Conservation (phyloP, 2,113 vertebrate genomes). For the Menura novaehollandiae region DNA sequence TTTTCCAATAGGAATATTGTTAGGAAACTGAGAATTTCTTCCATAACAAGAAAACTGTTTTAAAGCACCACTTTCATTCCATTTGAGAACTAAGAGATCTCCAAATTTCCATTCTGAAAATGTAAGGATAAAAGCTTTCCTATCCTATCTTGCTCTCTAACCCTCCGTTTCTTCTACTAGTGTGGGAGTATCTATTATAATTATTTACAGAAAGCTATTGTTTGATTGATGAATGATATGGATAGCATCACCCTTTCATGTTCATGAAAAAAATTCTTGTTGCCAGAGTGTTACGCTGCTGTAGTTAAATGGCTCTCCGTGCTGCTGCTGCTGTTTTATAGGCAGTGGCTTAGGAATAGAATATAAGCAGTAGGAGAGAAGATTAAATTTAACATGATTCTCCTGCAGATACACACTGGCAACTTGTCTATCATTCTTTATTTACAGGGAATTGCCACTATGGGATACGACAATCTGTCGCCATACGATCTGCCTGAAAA, state of each 20-base stretch:
- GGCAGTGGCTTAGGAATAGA: neutral
- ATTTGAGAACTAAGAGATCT: neutral
- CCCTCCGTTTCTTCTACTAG: neutral
- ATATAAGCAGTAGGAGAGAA: neutral
- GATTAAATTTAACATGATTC: neutral
- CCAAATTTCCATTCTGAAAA: neutral
- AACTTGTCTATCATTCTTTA: neutral
- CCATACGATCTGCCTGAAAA: neutral
- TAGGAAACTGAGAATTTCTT: neutral
- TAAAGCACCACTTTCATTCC: neutral
- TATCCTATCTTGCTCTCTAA: neutral
- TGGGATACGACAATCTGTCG: neutral
- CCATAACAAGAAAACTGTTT: neutral
- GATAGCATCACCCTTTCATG: neutral
- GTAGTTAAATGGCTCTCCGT: neutral
- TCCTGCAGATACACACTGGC: neutral
- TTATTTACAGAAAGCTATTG: neutral
- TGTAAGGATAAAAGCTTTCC: neutral
- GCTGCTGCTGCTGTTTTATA: neutral
- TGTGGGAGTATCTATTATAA: too few species aligned
- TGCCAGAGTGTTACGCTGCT: neutral
- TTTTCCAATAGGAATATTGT: neutral
- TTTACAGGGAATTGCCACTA: neutral
- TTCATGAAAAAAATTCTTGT: neutral
- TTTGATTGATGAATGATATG: neutral